Percentiles rank a stretch among this genome's conserved stretches.
These are phyloP conservation scores for Amblyteles armatorius DNA, from an alignment of 2,888 invertebrate genomes.

Conservation along the genomic window DNA sequence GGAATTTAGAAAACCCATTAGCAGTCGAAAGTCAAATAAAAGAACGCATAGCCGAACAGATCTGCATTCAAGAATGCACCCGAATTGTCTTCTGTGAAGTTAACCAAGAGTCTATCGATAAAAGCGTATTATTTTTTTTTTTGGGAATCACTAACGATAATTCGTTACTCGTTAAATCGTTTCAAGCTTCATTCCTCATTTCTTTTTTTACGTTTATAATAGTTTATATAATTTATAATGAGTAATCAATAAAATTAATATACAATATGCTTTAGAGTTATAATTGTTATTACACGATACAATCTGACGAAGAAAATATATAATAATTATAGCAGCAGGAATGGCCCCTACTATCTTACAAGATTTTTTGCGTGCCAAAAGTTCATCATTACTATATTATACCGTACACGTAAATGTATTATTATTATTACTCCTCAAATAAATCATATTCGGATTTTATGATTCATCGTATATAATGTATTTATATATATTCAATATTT, in stretches of 20 bases:
- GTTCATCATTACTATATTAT: constrained; percentile 72
- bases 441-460: constrained; percentile 81
- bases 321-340: constrained; percentile 83
- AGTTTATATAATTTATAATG: constrained; percentile 82
- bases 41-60: no score
- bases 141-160: constrained; percentile 40
- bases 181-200: constrained; percentile 65
- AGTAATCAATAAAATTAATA: constrained; percentile 84
- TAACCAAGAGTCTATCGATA: constrained; percentile 47
- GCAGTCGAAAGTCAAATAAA: no score
- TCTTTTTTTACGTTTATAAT: constrained; percentile 78
- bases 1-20: no score
- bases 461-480: constrained; percentile 82
- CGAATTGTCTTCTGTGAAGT: constrained; percentile 27
- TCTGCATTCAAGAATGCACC: no score
- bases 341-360: constrained; percentile 84
- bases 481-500: constrained; percentile 82
- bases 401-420: constrained; percentile 72
- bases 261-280: constrained; percentile 83
- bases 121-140: background rate
- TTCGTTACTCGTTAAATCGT: constrained; percentile 38
- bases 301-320: constrained; percentile 82
- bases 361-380: constrained; percentile 83
- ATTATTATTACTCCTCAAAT: constrained; percentile 82
- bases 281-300: constrained; percentile 82